These are phyloP conservation scores for Oreonectes daqikongensis DNA, from an alignment of 2,797 vertebrate genomes.

Conservation along the genomic window DNA sequence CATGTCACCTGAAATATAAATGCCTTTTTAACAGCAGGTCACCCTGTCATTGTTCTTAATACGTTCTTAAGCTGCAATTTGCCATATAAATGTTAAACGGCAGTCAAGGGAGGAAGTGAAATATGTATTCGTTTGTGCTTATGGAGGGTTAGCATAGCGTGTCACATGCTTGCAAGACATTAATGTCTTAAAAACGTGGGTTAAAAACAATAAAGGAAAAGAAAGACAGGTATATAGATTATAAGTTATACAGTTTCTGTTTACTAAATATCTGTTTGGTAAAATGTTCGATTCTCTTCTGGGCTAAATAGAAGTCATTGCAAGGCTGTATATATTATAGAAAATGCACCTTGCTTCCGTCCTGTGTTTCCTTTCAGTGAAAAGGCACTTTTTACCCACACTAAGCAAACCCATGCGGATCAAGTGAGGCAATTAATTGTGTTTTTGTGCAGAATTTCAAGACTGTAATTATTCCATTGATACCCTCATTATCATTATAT, in stretches of 20 bases:
- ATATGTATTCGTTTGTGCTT: slow-evolving; percentile 7
- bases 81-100: slow-evolving; percentile 29
- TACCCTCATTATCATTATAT: slow-evolving; percentile 57
- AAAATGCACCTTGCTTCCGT: no score
- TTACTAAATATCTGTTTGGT: no score
- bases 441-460: slow-evolving; percentile 59
- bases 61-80: slow-evolving; percentile 35
- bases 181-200: no score
- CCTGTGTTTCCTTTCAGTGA: slow-evolving; percentile 4
- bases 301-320: neutral
- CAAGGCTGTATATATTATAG: no score
- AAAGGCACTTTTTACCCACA: slow-evolving; percentile 49
- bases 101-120: neutral
- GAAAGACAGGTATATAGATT: neutral
- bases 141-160: neutral
- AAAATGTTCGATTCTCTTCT: neutral
- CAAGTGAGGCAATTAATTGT: slow-evolving; percentile 62
- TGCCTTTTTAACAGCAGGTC: slow-evolving; percentile 23
- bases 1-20: slow-evolving; percentile 37
- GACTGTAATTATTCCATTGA: slow-evolving; percentile 63
- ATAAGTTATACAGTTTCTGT: no score
- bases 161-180: neutral
- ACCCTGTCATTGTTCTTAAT: slow-evolving; percentile 30
- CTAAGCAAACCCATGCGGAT: slow-evolving; percentile 48
- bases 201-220: neutral